Evolutionary conservation across 2,888 invertebrate genomes (phyloP).

Genomic region (Chalcosyrphus nemorum): DNA sequence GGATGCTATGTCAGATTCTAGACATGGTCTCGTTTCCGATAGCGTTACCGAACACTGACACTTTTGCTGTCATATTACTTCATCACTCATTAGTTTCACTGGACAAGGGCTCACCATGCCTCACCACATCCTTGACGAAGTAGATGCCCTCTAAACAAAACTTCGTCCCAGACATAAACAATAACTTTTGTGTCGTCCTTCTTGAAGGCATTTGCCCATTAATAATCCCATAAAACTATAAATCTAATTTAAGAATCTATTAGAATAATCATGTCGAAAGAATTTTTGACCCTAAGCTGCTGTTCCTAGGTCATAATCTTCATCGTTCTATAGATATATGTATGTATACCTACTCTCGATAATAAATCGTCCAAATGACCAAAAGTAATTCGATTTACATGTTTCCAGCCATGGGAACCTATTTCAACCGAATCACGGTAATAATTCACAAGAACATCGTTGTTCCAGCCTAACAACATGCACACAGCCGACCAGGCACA

Average conservation of each 20-base stretch:
- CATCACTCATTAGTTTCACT: too few relatives aligned
- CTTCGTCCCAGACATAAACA: background rate
- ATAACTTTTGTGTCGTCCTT: background rate
- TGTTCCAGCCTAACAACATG: conserved; percentile 67
- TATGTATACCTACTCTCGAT: too few relatives aligned
- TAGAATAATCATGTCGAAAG: conserved; percentile 28
- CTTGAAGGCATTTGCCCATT: background rate
- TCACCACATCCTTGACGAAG: too few relatives aligned
- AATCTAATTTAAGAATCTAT: background rate
- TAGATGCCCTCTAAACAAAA: too few relatives aligned
- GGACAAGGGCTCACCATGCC: too few relatives aligned
- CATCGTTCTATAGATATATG: too few relatives aligned
- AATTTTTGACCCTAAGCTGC: conserved; percentile 7
- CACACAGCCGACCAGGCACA: conserved; percentile 43
- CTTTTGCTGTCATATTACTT: too few relatives aligned
- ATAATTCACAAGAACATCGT: conserved; percentile 70
- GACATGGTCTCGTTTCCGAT: too few relatives aligned
- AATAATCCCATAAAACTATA: background rate
- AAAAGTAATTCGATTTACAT: conserved; percentile 71
- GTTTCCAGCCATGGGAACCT: conserved; percentile 51
- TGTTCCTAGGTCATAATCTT: background rate
- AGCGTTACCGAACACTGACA: too few relatives aligned
- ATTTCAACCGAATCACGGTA: conserved; percentile 66
- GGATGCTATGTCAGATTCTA: too few relatives aligned
- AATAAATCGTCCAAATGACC: conserved; percentile 67